phyloP scores from a whole-genome alignment of 2,888 invertebrate genomes.

The Ecliptopera silaceata region DNA sequence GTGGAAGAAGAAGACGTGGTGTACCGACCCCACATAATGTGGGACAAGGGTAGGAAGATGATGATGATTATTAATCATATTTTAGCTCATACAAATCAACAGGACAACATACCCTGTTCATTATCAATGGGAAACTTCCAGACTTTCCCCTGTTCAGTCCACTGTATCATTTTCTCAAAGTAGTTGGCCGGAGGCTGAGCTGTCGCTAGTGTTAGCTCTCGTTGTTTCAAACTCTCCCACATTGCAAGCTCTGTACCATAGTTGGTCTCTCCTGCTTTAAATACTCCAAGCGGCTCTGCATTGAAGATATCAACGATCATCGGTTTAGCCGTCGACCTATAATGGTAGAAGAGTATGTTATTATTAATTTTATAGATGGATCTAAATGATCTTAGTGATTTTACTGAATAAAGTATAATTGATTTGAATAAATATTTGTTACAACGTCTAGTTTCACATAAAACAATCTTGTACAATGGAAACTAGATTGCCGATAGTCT shows the following conservation, averaged over 20 bases:
- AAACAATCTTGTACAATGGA: too few relatives aligned
- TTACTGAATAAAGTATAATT: too few relatives aligned
- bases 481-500: too few relatives aligned
- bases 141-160: constrained; percentile 97
- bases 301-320: constrained; percentile 85
- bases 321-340: constrained; percentile 25
- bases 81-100: neutral
- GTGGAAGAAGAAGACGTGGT: too few relatives aligned
- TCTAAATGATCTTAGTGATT: neutral
- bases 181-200: constrained; percentile 92
- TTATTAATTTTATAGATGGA: neutral
- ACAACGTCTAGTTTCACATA: too few relatives aligned
- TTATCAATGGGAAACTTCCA: constrained; percentile 99
- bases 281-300: constrained; percentile 85
- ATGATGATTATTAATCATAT: too few relatives aligned
- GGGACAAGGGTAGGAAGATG: too few relatives aligned
- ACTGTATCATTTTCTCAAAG: constrained; percentile 95
- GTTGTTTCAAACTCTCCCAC: constrained; percentile 86
- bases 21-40: too few relatives aligned
- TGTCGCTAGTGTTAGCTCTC: constrained; percentile 86
- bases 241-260: constrained; percentile 79
- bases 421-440: too few relatives aligned
- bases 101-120: constrained; percentile 89
- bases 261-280: constrained; percentile 67
- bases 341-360: neutral